Percentiles rank a stretch among this genome's conserved stretches.
These are phyloP conservation scores for Geotrypetes seraphini DNA, from an alignment of 2,797 vertebrate species.

Conservation along the genomic window DNA sequence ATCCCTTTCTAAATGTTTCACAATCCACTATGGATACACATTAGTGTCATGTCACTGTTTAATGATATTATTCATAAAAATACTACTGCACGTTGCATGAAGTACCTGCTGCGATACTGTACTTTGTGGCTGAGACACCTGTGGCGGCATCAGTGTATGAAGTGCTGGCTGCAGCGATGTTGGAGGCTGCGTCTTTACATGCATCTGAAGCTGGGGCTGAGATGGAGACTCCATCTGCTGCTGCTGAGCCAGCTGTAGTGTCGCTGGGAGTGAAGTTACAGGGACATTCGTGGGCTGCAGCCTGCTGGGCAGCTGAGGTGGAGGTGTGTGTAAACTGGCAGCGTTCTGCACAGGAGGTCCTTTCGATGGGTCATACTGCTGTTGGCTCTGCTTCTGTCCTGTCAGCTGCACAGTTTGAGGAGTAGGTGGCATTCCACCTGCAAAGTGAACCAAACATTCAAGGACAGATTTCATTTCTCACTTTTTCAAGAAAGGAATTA, in stretches of 20 bases:
- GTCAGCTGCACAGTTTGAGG: slow-evolving; percentile 64
- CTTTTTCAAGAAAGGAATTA: neutral
- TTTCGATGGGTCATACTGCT: slow-evolving; percentile 82
- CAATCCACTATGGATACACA: no score
- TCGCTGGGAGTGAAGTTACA: slow-evolving; percentile 49
- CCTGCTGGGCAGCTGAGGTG: no score
- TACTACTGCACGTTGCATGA: no score
- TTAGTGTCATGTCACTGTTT: no score
- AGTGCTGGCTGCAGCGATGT: slow-evolving; percentile 66
- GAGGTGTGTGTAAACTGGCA: slow-evolving; percentile 78
- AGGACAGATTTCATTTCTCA: neutral
- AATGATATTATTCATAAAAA: no score
- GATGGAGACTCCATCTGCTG: slow-evolving; percentile 57
- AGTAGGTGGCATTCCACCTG: slow-evolving; percentile 73
- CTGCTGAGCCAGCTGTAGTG: slow-evolving; percentile 61
- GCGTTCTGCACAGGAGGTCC: slow-evolving; percentile 86
- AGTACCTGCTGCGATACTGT: slow-evolving; percentile 55
- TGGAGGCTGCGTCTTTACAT: slow-evolving; percentile 69
- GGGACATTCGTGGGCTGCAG: slow-evolving; percentile 57
- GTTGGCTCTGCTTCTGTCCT: slow-evolving; percentile 74
- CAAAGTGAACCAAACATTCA: slow-evolving; percentile 12
- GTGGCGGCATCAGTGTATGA: slow-evolving; percentile 59
- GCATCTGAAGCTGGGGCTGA: slow-evolving; percentile 45
- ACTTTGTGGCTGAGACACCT: slow-evolving; percentile 52
- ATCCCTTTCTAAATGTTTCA: no score